Base-by-base conservation (phyloP, 2,888 invertebrate genomes). In the Himalopsyche tibetana region DNA sequence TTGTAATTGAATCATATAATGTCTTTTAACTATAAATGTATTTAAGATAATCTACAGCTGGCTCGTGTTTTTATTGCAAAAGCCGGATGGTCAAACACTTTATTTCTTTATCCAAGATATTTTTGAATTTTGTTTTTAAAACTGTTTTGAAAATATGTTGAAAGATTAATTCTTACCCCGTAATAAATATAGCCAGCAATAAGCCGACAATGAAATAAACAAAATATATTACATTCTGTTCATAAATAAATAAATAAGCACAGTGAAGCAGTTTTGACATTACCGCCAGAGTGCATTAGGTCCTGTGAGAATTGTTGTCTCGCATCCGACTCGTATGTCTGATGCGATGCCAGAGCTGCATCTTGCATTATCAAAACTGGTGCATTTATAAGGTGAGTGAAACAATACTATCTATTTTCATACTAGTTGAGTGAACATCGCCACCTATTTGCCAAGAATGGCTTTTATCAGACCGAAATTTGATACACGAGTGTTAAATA, bases 291-390 rank as follows among this genome's bases (percentile, higher is more conserved):
- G 87, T 87, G 85, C 87, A 84, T 83, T 40, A 28, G 40, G 69
- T 79, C 83, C 85, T 82, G 69, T 36, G 84, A 81, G 84, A 74
- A 81, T 82, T 63, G 80, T 81, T 63, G 63, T 19, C 63, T 63
- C 28, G 63, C 63, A 63, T 19, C 63, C 8, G 19, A 63, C 63
- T 63, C 63, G 63, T 63, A 63, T 11, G 38, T 38, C 82, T 74
- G 85, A 79, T 74, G 82, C 79, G 74, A 82, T 82, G 12, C 79
- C 69, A 38, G 80, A 55, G 28, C 55, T 63, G 42, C 82, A 38
- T 74, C 82, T n/a, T 81, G 85, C 84, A 84, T 87, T 84, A 87
- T 84, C 87, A 84, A 86, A 87, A 86, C 56, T 51, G 74, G 42
- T 80, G 51, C 28, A 51, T 80, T 56, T 45, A 69, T 51, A 82